Conservation (phyloP, 2,888 invertebrate genomes). For the Parelbella ahira region DNA sequence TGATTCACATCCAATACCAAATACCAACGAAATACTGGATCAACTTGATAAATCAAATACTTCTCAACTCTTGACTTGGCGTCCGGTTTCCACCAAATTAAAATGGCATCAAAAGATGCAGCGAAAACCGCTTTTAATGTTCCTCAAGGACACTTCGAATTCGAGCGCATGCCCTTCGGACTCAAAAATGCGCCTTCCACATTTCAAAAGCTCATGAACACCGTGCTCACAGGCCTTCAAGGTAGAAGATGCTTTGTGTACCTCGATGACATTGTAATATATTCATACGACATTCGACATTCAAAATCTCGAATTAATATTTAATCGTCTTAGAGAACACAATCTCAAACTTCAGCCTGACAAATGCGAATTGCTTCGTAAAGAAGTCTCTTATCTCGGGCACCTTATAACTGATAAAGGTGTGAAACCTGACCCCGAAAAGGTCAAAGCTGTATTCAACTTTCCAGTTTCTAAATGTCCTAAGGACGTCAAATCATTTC, state of each 20-base stretch:
- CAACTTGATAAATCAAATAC: slow-evolving; percentile 31
- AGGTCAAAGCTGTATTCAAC: slow-evolving; percentile 25
- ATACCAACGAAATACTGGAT: slow-evolving; percentile 34
- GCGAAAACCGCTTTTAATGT: slow-evolving; percentile 28
- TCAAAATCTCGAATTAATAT: background rate
- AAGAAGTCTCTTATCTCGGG: slow-evolving; percentile 32
- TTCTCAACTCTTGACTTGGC: slow-evolving; percentile 14
- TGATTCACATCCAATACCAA: slow-evolving; percentile 33
- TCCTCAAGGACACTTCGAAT: slow-evolving; percentile 29
- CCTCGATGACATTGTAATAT: slow-evolving; percentile 4
- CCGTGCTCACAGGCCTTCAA: background rate
- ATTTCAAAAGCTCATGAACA: slow-evolving; percentile 3
- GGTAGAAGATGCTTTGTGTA: slow-evolving; percentile 1
- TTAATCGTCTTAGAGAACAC: background rate
- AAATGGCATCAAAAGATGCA: slow-evolving; percentile 16
- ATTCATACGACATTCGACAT: no score
- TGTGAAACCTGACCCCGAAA: slow-evolving; percentile 33
- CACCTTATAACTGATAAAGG: slow-evolving; percentile 36
- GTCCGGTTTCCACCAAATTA: slow-evolving; percentile 21
- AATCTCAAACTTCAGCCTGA: slow-evolving; percentile 18
- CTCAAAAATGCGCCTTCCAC: slow-evolving; percentile 6
- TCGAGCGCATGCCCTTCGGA: slow-evolving; percentile 28
- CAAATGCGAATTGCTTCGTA: slow-evolving; percentile 35
- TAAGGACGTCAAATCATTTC: slow-evolving; percentile 32
- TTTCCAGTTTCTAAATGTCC: slow-evolving; percentile 27